Percentiles rank a stretch among this genome's conserved stretches.
These are phyloP conservation scores for Harmothoe impar DNA, from an alignment of 2,888 invertebrate species.

Conservation along the genomic window DNA sequence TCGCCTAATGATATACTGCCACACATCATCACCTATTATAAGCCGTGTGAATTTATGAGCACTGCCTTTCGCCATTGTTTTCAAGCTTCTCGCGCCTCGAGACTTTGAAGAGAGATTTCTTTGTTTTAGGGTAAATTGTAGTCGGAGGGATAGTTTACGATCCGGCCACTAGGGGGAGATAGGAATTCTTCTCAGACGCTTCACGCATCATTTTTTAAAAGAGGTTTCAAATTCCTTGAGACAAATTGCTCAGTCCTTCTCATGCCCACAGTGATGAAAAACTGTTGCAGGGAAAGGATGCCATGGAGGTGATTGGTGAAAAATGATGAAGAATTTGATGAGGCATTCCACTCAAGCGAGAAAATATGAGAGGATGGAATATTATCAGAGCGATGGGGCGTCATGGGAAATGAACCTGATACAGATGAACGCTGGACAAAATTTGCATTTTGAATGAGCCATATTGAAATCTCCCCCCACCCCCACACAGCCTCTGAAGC, in stretches of 20 bases:
- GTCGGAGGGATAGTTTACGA: neutral
- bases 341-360: neutral
- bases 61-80: neutral
- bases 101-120: neutral
- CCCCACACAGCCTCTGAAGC: neutral
- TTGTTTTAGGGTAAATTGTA: neutral
- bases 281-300: too few species aligned
- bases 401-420: slow-evolving; percentile 15
- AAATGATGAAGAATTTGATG: slow-evolving; percentile 2
- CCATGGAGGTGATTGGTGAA: neutral
- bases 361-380: slow-evolving; percentile 18
- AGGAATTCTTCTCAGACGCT: neutral
- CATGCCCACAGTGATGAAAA: too few species aligned
- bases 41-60: neutral
- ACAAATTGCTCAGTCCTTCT: too few species aligned
- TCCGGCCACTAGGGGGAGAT: neutral
- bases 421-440: neutral
- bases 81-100: neutral
- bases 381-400: neutral
- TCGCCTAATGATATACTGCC: neutral
- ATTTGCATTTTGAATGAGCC: neutral
- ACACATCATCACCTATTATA: neutral
- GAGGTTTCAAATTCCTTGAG: too few species aligned
- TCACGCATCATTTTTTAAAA: neutral
- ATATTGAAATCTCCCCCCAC: neutral